Evolutionary conservation across 2,797 vertebrate species (phyloP).

Genomic region (Phoxinus dragarum): DNA sequence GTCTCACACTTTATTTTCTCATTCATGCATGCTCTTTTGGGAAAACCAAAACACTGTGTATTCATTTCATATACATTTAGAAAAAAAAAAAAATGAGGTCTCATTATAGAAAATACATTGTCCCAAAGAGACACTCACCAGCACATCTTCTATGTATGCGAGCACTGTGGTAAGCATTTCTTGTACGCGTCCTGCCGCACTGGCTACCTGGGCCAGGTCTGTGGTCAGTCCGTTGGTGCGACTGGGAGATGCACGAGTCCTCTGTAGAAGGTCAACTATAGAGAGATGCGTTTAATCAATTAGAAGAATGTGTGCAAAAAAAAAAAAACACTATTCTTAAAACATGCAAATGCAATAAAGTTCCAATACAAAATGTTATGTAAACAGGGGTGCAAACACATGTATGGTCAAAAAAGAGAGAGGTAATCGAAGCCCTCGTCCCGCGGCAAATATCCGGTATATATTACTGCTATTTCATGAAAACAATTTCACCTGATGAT

Average conservation of each 20-base stretch:
- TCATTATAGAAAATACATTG: background rate
- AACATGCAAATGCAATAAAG: background rate
- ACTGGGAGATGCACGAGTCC: slow-evolving; percentile 86
- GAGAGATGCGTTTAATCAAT: background rate
- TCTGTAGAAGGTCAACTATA: slow-evolving; percentile 77
- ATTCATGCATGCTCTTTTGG: background rate
- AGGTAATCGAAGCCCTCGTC: no score
- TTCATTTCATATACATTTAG: no score
- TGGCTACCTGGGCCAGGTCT: slow-evolving; percentile 92
- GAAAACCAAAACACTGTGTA: background rate
- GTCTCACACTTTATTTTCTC: background rate
- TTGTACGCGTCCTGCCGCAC: slow-evolving; percentile 87
- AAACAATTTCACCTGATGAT: no score
- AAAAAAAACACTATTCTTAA: background rate
- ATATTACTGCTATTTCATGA: no score
- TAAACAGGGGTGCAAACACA: no score
- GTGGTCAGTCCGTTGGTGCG: slow-evolving; percentile 92
- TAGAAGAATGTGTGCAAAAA: background rate
- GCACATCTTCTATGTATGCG: slow-evolving; percentile 92
- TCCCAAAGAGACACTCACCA: slow-evolving; percentile 80
- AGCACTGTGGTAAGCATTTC: slow-evolving; percentile 92
- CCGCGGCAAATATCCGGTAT: no score
- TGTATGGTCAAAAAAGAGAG: no score
- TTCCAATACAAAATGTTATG: background rate
- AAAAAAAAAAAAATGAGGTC: background rate